Evolutionary conservation across 2,797 vertebrate species (phyloP), one percentile per base, ranked within the genome.

Genomic region (Muscicapa striata): DNA sequence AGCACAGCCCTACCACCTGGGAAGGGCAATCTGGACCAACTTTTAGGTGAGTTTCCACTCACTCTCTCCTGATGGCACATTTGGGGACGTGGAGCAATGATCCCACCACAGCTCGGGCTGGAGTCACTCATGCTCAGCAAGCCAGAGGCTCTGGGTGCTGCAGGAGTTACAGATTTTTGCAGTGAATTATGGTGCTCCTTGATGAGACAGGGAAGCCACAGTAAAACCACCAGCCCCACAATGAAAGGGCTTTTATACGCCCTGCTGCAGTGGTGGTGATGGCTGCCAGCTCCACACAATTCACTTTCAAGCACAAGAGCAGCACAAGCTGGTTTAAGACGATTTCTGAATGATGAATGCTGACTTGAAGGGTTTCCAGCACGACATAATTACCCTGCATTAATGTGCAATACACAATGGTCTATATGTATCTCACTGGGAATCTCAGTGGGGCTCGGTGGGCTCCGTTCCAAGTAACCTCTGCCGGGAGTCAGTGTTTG

Each of bases 351-450:
- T 92, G 95, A 96, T 95, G 93, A 96, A 96, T 93, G 88, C 69
- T 83, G 77, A 82, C 85, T 94, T 96, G 93, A 97, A 97, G 95
- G 90, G 40, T 89, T 97, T 96, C 94, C 95, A 90, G 73, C 51
- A 67, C 24, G 26, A 89, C 89, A 96, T 89, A 96, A 96, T 95
- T 90, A 94, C 91, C 75, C 76, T 82, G 84, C 89, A 97, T 96
- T 90, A 96, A 92, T 88, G 93, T 83, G 89, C 72, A 61, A 29
- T 57, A 43, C 79, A 94, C 87, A 96, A 89, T 91, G 84, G 74
- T 36, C 93, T 95, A 23, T 90, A 96, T 95, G 94, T 95, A 94
- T 95, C 94, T 95, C 96, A 87, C 8, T 84, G 73, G 94, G 93
- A 93, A 94, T 90, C 96, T 91, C 96, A 92, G 94, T 84, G 92